Evolutionary conservation across 2,888 invertebrate species (phyloP).

Genomic region (Steromphala cineraria): DNA sequence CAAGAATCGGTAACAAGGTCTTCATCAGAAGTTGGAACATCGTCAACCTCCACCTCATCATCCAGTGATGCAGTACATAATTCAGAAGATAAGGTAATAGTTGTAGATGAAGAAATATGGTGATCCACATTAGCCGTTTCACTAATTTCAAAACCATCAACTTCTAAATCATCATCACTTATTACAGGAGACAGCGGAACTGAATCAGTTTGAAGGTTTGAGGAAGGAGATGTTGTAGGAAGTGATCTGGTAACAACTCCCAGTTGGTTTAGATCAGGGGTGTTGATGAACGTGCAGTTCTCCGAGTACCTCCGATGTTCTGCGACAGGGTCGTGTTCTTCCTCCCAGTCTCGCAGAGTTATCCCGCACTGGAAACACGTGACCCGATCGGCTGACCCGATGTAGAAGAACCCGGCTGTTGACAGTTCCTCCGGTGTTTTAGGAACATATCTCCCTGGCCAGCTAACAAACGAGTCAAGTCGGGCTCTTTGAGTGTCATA

Average conservation of each 20-base stretch:
- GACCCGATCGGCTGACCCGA: slow-evolving; percentile 15
- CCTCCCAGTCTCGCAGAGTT: slow-evolving; percentile 21
- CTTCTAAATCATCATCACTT: background rate
- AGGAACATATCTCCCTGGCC: background rate
- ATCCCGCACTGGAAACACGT: slow-evolving; percentile 21
- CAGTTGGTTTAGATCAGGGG: background rate
- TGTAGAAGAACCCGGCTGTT: slow-evolving; percentile 16
- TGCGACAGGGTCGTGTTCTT: background rate
- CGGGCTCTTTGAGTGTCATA: background rate
- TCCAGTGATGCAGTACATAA: background rate
- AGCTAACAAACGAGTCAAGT: background rate
- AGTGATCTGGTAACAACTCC: background rate
- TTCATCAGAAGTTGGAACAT: background rate
- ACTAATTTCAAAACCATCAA: background rate
- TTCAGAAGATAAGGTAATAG: background rate
- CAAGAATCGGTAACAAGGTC: background rate
- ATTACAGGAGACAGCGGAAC: background rate
- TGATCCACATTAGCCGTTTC: too few relatives aligned
- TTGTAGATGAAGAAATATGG: too few relatives aligned
- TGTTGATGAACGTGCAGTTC: background rate
- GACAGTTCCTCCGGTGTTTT: background rate
- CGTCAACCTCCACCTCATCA: background rate
- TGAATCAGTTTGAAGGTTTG: background rate
- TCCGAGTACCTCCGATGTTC: background rate
- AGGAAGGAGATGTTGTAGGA: background rate